These are phyloP conservation scores for Sesia bembeciformis DNA, from an alignment of 2,888 invertebrate species.

Conservation along the genomic window DNA sequence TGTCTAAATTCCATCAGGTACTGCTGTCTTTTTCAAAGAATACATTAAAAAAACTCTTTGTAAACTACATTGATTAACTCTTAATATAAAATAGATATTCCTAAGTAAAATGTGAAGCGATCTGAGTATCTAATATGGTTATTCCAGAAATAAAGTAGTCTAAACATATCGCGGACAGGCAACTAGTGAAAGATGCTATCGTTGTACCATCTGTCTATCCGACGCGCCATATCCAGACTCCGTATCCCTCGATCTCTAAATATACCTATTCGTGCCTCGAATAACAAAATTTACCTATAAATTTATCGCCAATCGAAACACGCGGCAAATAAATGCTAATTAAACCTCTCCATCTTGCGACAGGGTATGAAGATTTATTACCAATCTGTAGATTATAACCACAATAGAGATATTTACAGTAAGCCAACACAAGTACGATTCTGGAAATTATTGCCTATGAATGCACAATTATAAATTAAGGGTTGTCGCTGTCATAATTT, in stretches of 20 bases:
- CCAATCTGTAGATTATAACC: slow-evolving; percentile 19
- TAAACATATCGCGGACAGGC: slow-evolving; percentile 21
- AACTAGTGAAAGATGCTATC: slow-evolving; percentile 42
- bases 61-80: too few relatives aligned
- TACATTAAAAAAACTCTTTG: too few relatives aligned
- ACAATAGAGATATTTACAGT: slow-evolving; percentile 15
- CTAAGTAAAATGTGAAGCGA: background rate
- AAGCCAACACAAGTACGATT: slow-evolving; percentile 14
- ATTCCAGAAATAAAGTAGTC: slow-evolving; percentile 11
- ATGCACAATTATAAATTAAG: too few relatives aligned
- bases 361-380: slow-evolving; percentile 38
- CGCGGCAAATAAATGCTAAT: slow-evolving; percentile 51
- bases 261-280: slow-evolving; percentile 34
- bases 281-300: slow-evolving; percentile 42
- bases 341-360: slow-evolving; percentile 36
- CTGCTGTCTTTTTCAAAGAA: too few relatives aligned
- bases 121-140: background rate
- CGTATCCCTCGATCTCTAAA: slow-evolving; percentile 49
- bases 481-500: too few relatives aligned
- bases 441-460: too few relatives aligned
- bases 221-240: slow-evolving; percentile 49
- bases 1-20: too few relatives aligned
- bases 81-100: background rate
- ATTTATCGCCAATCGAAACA: slow-evolving; percentile 43
- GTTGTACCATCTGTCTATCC: slow-evolving; percentile 40